Percentiles rank a stretch among this genome's conserved stretches.
Evolutionary conservation across 92 coral and sea anemone species (phyloP).

Genomic region (Phenganax subtilis): DNA sequence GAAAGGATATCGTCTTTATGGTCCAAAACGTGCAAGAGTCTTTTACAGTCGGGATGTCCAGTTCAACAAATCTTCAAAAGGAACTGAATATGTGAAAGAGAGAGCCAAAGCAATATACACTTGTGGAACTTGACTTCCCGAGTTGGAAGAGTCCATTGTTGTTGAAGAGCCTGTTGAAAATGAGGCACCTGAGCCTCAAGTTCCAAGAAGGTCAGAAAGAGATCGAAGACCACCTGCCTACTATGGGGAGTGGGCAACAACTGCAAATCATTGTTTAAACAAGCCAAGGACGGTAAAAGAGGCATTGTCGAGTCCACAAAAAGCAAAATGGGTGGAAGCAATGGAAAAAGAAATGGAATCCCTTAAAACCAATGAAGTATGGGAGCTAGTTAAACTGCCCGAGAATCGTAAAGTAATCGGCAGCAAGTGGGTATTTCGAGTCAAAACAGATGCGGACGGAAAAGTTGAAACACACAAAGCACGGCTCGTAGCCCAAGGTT

Average conservation of each 20-base stretch:
- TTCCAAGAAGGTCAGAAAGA: constrained; percentile 19
- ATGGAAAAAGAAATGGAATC: constrained; percentile 51
- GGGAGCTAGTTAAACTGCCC: constrained; percentile 51
- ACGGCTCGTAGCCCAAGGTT: constrained; percentile 51
- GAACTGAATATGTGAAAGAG: neutral
- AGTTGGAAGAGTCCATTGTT: neutral
- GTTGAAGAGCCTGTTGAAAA: neutral
- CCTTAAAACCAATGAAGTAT: constrained; percentile 40
- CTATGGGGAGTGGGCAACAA: constrained; percentile 14
- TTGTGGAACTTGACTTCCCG: constrained; percentile 19
- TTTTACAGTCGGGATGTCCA: constrained; percentile 41
- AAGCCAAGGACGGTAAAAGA: constrained; percentile 46
- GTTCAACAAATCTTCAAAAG: constrained; percentile 27
- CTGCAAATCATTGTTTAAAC: neutral
- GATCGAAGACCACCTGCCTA: constrained; percentile 13
- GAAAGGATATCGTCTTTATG: constrained; percentile 42
- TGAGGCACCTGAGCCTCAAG: constrained; percentile 12
- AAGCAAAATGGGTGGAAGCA: constrained; percentile 45
- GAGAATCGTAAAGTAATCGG: constrained; percentile 51
- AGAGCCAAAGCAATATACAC: constrained; percentile 9
- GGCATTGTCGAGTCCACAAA: constrained; percentile 45
- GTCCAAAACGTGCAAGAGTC: constrained; percentile 19
- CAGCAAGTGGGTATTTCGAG: constrained; percentile 48
- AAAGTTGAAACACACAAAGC: constrained; percentile 18
- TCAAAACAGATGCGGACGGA: constrained; percentile 19